Evolutionary conservation across 2,888 invertebrate genomes (phyloP), one percentile per base, ranked within the genome.

Genomic region (Hypomecis punctinalis): DNA sequence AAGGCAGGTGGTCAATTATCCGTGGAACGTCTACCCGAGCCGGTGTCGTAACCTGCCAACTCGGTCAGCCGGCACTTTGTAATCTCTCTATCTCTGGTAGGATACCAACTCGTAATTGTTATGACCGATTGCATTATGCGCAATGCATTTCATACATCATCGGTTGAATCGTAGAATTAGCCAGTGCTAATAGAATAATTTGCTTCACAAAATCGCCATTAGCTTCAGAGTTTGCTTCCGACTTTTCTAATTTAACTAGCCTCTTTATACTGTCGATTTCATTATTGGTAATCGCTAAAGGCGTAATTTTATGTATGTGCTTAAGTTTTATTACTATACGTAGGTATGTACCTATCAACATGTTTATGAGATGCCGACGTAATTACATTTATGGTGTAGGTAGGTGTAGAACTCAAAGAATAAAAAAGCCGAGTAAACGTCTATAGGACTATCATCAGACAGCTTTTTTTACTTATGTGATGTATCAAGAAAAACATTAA

Each of bases 1-100:
- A 46, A 70, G 73, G 72, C 76, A 75, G 72, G 71, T 76, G 77
- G 74, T 70, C 76, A 79, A 78, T 83, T 84, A 82, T 75, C 74
- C 49, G 55, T 33, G 13, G 59, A 37, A 33, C 66, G 61, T 58
- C 61, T 54, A 61, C 61, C 74, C 72, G 76, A 76, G 75, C 76
- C 79, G 78, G 80, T 81, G 76, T 74, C 71, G 74, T 77, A 80
- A 76, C 71, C 67, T 48, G 77, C 76, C 79, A 82, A 82, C 70
- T 63, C 73, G 70, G 71, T 69, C 72, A 72, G 70, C 67, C 55
- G 72, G 70, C 73, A 69, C 66, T 73, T 71, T 53, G 13, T 63
- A 58, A 46, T 53, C 48, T 49, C 9, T 49, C 35, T 47, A 35
- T 55, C 55, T 61, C 66, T 66, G 71, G 72, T 61, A 74, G 69